Conservation (phyloP, 2,888 invertebrate species). For the Pseudococcus viburni region DNA sequence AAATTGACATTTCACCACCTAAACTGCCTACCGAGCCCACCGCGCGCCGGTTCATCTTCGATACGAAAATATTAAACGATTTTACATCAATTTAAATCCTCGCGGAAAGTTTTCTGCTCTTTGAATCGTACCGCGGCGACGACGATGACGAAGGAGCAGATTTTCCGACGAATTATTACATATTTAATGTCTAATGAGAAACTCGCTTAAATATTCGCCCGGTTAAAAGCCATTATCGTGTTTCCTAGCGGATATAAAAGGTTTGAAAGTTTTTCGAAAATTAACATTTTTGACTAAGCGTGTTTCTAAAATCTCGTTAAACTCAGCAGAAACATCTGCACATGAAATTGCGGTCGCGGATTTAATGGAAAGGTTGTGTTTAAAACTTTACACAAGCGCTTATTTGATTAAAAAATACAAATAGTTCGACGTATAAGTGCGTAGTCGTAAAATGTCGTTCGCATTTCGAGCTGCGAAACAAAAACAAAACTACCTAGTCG, state of each 20-base stretch:
- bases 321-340: constrained; percentile 40
- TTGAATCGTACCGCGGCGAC: not conserved
- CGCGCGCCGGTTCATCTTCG: too few relatives aligned
- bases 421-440: not conserved
- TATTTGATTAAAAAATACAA: constrained; percentile 51
- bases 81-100: constrained; percentile 40
- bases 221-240: constrained; percentile 54
- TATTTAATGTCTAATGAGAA: constrained; percentile 52
- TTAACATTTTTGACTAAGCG: constrained; percentile 54
- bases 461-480: not conserved
- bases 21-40: too few relatives aligned
- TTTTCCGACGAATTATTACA: constrained; percentile 40
- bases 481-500: not conserved
- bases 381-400: constrained; percentile 51
- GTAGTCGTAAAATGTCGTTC: constrained; percentile 21
- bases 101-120: not conserved
- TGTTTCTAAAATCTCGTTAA: constrained; percentile 47
- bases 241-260: constrained; percentile 51
- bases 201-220: constrained; percentile 39
- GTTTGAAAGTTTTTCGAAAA: constrained; percentile 48
- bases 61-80: constrained; percentile 14
- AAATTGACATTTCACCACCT: too few relatives aligned
- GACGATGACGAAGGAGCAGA: not conserved
- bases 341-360: constrained; percentile 52
- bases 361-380: constrained; percentile 54